These are phyloP conservation scores for Cephus cinctus DNA, from an alignment of 1,140 invertebrate species.

Conservation along the genomic window DNA sequence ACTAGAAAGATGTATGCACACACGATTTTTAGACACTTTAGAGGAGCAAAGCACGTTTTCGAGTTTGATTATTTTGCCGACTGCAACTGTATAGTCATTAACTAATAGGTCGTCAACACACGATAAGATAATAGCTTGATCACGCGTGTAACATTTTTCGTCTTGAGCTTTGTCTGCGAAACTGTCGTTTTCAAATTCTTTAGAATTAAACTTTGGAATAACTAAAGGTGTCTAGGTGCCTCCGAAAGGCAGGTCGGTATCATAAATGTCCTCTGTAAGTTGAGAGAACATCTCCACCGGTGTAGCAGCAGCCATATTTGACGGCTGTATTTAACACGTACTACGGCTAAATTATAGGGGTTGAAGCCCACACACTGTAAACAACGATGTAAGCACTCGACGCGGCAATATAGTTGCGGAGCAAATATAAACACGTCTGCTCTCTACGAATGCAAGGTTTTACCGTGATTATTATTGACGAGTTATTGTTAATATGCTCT, in stretches of 20 bases:
- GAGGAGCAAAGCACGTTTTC: not conserved
- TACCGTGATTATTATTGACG: too few species aligned
- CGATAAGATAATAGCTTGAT: not conserved
- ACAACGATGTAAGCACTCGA: not conserved
- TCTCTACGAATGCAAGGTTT: too few species aligned
- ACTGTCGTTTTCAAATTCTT: not conserved
- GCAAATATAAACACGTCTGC: too few species aligned
- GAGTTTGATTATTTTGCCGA: not conserved
- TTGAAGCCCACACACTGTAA: not conserved
- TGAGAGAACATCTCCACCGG: not conserved
- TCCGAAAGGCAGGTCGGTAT: not conserved
- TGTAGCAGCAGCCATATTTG: not conserved
- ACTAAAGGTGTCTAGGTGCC: not conserved
- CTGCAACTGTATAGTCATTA: not conserved
- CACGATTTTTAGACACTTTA: not conserved
- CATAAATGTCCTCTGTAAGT: not conserved
- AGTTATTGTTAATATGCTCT: too few species aligned
- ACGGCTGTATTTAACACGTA: not conserved
- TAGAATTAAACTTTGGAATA: not conserved
- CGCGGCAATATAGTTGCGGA: too few species aligned
- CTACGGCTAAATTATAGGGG: not conserved
- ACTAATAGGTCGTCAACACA: not conserved
- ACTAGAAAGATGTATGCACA: not conserved
- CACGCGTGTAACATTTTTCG: not conserved
- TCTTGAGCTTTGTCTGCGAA: not conserved